Evolutionary conservation across 1,140 invertebrate genomes (phyloP), one percentile per base, ranked within the genome.

Genomic region (Leptopilina boulardi): DNA sequence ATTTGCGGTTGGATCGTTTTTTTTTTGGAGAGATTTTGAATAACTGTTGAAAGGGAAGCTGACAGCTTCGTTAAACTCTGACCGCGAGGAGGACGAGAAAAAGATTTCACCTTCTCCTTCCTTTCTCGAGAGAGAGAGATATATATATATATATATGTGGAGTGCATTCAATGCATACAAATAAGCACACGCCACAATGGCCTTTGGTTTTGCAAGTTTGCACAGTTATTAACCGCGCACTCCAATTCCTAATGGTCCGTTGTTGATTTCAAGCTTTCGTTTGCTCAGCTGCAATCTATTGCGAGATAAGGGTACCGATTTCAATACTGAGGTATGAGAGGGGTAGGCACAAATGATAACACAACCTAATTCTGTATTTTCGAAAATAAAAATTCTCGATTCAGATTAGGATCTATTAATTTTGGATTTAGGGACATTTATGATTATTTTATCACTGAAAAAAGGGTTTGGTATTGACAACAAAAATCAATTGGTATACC

Each of bases 251-350:
- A 84, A 85, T 86, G 80, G 83, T 70, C 85, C 79, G 80, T 85
- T 87, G 87, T 85, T 87, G 86, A 87, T 88, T 87, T 83, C 70
- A 78, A 79, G 78, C 80, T 86, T 84, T 84, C 82, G 84, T 87
- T 88, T 88, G 83, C 82, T 83, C 87, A 88, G 86, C 86, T 87
- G 86, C 80, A 78, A 75, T 83, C 80, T 78, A 86, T 75, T 41
- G 76, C 42, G 47, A 70, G 71, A 66, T 21, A 41, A 18, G 66
- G 75, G 19, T 74, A 23, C 23, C 34, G 34, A 38, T 38, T 38
- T 3, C 8, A 38, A 30, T 8, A 38, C 5, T 4, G 34, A 8
- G 34, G 9, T 38, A 9, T 6, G 34, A 38, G 34, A 38, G 34
- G n/a, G n/a, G n/a, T n/a, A n/a, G n/a, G n/a, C n/a, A n/a, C n/a